These are phyloP conservation scores for Glyptemys insculpta DNA, from an alignment of 2,797 vertebrate genomes.

Conservation along the genomic window DNA sequence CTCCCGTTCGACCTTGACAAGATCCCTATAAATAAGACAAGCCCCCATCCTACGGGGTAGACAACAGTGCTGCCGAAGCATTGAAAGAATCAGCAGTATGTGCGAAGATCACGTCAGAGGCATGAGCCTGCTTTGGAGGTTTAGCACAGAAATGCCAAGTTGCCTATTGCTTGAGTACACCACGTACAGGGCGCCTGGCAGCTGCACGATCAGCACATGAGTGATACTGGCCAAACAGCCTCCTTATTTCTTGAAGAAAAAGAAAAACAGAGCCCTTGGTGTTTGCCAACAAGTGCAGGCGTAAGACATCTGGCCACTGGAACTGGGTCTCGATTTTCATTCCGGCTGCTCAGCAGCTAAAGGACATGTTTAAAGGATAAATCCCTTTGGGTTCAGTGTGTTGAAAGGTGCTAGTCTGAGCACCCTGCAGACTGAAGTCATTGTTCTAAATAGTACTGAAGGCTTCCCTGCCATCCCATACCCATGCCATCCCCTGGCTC, in stretches of 20 bases:
- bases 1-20: background rate
- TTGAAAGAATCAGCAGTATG: background rate
- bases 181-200: slow-evolving; percentile 6
- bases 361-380: background rate
- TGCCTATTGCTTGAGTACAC: background rate
- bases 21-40: background rate
- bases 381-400: background rate
- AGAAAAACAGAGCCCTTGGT: slow-evolving; percentile 63
- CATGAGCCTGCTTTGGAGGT: background rate
- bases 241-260: slow-evolving; percentile 30
- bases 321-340: slow-evolving; percentile 62
- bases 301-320: slow-evolving; percentile 55
- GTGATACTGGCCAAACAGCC: slow-evolving; percentile 14
- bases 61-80: background rate
- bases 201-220: slow-evolving; percentile 44
- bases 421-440: background rate
- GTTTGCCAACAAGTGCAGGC: slow-evolving; percentile 50
- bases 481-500: background rate
- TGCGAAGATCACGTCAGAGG: too few relatives aligned
- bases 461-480: background rate
- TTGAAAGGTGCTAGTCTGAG: background rate
- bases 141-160: background rate
- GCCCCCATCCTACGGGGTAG: background rate
- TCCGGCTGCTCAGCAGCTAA: background rate
- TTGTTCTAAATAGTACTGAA: background rate